Percentiles rank a stretch among this genome's conserved stretches.
These are phyloP conservation scores for Acanthopleura granulata DNA, from an alignment of 2,888 invertebrate species.

Conservation along the genomic window DNA sequence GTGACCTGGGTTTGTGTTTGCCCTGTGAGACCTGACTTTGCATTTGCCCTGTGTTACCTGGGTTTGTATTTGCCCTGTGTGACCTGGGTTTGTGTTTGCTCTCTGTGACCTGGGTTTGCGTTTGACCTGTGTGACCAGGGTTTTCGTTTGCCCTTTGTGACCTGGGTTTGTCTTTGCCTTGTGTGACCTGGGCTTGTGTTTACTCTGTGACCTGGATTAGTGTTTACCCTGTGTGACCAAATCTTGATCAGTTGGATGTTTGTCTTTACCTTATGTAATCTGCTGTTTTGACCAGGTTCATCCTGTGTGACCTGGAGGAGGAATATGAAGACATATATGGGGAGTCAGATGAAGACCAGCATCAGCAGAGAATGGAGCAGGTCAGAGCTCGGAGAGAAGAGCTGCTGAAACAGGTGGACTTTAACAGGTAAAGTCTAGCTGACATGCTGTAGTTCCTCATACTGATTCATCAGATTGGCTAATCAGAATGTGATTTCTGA, in stretches of 20 bases:
- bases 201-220: no score
- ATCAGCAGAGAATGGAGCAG: conserved; percentile 41
- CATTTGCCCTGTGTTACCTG: conserved; percentile 16
- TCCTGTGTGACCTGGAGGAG: conserved; percentile 57
- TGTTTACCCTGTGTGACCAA: no score
- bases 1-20: no score
- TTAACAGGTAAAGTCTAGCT: conserved; percentile 63
- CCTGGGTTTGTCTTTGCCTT: conserved; percentile 41
- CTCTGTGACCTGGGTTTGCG: neutral
- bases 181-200: conserved; percentile 45
- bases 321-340: conserved; percentile 57
- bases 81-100: conserved; percentile 19
- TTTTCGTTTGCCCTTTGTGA: neutral
- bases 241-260: neutral
- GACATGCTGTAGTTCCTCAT: no score
- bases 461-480: no score
- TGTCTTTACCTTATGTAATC: neutral
- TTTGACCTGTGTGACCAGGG: conserved; percentile 34
- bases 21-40: no score
- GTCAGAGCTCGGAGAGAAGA: conserved; percentile 47
- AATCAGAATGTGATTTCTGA: no score
- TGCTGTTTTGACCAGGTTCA: conserved; percentile 43
- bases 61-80: conserved; percentile 37
- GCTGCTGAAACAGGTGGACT: conserved; percentile 66
- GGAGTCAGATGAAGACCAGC: conserved; percentile 55